Conservation (phyloP, 92 coral and sea anemone genomes). For the Phenganax stokvisi region DNA sequence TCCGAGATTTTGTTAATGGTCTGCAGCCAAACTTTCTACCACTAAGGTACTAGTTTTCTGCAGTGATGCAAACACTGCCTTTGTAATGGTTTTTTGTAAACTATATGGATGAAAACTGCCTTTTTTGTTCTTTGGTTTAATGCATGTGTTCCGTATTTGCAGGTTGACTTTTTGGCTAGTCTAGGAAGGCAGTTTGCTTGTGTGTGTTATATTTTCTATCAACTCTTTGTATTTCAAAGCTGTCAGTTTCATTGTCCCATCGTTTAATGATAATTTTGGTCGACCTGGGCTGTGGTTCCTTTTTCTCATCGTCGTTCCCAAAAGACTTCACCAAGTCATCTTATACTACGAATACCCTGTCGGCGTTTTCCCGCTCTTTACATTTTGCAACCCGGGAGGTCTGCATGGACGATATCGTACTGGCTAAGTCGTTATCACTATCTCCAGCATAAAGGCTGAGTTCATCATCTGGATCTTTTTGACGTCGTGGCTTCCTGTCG, state of each 20-base stretch:
- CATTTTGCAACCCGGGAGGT: too few relatives aligned
- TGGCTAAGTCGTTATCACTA: neutral
- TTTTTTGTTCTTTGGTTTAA: neutral
- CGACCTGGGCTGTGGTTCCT: conserved; percentile 30
- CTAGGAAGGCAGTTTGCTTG: conserved; percentile 41
- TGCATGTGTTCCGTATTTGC: conserved; percentile 9
- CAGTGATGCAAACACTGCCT: conserved; percentile 11
- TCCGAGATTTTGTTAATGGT: neutral
- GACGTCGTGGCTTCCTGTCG: too few relatives aligned
- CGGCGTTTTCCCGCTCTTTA: too few relatives aligned
- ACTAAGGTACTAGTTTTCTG: neutral
- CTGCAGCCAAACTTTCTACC: neutral
- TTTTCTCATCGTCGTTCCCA: conserved; percentile 18
- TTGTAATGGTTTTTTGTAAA: conserved; percentile 22
- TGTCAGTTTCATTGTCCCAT: conserved; percentile 46
- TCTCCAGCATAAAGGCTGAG: neutral
- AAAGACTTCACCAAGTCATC: neutral
- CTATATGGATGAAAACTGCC: conserved; percentile 22
- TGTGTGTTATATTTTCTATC: conserved; percentile 38
- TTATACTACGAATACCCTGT: neutral
- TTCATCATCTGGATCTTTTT: neutral
- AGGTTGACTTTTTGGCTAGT: neutral
- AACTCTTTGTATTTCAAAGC: conserved; percentile 40
- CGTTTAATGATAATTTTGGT: conserved; percentile 48
- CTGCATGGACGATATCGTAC: too few relatives aligned